phyloP scores from a whole-genome alignment of 2,797 vertebrate species.

The Pangasius macronema region DNA sequence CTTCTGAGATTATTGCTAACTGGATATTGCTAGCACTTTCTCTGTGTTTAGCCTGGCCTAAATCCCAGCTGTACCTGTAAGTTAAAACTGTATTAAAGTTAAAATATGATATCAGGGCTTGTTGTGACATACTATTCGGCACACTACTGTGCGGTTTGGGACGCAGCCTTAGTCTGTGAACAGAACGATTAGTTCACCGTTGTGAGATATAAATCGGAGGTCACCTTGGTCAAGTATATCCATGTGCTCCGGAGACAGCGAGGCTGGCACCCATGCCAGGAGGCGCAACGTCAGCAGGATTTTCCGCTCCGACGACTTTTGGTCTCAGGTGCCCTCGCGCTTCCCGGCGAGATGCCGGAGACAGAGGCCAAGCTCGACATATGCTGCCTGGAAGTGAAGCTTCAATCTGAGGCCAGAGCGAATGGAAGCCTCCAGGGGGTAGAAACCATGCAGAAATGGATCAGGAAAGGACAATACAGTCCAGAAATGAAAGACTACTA shows the following conservation, averaged over 20 bases:
- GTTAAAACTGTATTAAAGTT: neutral
- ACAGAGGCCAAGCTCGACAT: slow-evolving; percentile 50
- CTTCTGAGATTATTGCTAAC: neutral
- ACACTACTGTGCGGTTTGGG: neutral
- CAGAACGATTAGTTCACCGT: slow-evolving; percentile 13
- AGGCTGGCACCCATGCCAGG: slow-evolving; percentile 41
- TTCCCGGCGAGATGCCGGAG: slow-evolving; percentile 43
- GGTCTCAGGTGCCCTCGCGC: slow-evolving; percentile 51
- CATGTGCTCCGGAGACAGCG: slow-evolving; percentile 33
- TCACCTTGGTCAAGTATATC: slow-evolving; percentile 51
- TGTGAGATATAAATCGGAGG: slow-evolving; percentile 37
- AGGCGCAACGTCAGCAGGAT: slow-evolving; percentile 52
- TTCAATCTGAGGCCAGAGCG: slow-evolving; percentile 14
- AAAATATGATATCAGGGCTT: neutral
- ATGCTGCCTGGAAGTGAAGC: slow-evolving; percentile 35
- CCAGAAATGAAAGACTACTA: slow-evolving; percentile 53
- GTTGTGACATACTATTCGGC: neutral
- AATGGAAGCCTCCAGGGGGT: slow-evolving; percentile 28
- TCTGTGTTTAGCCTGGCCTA: neutral
- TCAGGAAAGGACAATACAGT: slow-evolving; percentile 23
- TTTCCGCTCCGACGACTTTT: slow-evolving; percentile 49
- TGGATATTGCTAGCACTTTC: neutral
- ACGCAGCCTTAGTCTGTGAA: slow-evolving; percentile 3
- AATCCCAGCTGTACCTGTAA: neutral
- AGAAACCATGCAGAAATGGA: slow-evolving; percentile 46